Evolutionary conservation across 2,113 vertebrate genomes (phyloP), one percentile per base, ranked within the genome.

Genomic region (Oncorhynchus masou): DNA sequence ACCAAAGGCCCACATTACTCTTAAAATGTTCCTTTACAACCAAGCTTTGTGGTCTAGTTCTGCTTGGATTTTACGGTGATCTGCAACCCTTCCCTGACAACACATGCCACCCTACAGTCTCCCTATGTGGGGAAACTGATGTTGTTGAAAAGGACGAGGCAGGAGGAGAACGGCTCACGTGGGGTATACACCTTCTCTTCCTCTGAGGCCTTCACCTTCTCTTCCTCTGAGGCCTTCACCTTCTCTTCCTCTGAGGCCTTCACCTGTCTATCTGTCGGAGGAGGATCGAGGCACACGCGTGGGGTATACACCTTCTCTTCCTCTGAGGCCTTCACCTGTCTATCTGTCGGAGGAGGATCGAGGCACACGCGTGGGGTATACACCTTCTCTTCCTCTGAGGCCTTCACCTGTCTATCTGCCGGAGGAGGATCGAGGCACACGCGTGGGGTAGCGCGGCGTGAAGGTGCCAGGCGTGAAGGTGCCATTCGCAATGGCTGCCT

Each of bases 381-480:
- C 8, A 12, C 69, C n/a, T n/a, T 69, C 76, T 81, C 79, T 82
- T 80, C 68, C 0, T 64, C 68, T 19, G 64, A 39, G 70, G 29
- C 73, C 7, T 51, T 9, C 34, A 8, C 34, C 34, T 39, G 7
- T 9, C 34, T 34, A 74, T 84, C 81, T 68, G 51, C 0, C 29
- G 29, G 29, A 29, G 29, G 29, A 29, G 79, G 71, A 79, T 64
- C 16, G 83, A 77, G 84, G 80, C 81, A 74, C 76, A 74, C 78
- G 77, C 75, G 20, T 34, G 72, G 74, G 83, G 82, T 87, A 88
- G 81, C 80, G 83, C 80, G 85, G 83, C 83, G 67, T 88, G 86
- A 90, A 91, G 87, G 81, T 83, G 86, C 87, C 88, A 84, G 85
- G 83, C 83, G 67, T 88, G 86, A 90, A 91, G 87, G 81, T 83